These are phyloP conservation scores for Cosmorhoe ocellata DNA, from an alignment of 2,888 invertebrate species.

Conservation along the genomic window DNA sequence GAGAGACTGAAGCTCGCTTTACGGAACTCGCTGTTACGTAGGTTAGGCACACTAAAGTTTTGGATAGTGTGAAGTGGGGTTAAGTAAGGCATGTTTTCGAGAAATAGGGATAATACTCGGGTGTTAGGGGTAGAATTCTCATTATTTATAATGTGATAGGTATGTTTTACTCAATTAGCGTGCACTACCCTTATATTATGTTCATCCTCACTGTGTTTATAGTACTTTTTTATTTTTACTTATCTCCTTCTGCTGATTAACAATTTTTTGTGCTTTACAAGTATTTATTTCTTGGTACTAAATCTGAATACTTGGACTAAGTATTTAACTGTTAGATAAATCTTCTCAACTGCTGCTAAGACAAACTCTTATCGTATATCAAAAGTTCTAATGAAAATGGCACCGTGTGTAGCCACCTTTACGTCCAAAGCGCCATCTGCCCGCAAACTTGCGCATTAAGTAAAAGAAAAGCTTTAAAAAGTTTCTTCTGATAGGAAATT, in stretches of 20 bases:
- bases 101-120: constrained; percentile 1
- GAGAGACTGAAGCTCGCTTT: constrained; percentile 7
- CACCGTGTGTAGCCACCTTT: constrained; percentile 14
- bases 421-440: constrained; percentile 29
- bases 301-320: neutral
- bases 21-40: neutral
- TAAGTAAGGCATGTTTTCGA: constrained; percentile 10
- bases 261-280: no score
- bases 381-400: constrained; percentile 19
- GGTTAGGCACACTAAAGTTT: constrained; percentile 8
- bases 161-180: no score
- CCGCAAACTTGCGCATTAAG: constrained; percentile 32
- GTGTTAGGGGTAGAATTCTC: neutral
- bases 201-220: no score
- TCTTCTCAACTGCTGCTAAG: neutral
- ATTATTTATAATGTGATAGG: no score
- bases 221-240: no score
- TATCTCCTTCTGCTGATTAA: no score
- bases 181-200: no score
- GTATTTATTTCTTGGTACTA: no score
- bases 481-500: constrained; percentile 31
- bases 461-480: constrained; percentile 33
- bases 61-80: constrained; percentile 12
- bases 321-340: constrained; percentile 5
- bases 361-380: constrained; percentile 15